These are phyloP conservation scores for Crocuta crocuta DNA, from an alignment of 2,113 vertebrate species.

Conservation along the genomic window DNA sequence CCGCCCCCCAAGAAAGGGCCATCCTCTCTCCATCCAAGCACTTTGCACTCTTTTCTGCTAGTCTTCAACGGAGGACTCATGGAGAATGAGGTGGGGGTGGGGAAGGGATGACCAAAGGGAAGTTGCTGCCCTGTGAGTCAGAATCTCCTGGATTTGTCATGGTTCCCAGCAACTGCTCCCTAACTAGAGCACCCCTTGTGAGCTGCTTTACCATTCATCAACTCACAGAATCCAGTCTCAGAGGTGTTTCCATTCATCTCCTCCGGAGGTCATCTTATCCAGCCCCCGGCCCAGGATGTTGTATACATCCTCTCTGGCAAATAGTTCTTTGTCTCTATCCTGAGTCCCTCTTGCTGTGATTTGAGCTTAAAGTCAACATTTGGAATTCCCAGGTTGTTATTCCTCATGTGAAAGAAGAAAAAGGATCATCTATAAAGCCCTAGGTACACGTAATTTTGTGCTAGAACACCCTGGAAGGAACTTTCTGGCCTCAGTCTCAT, in stretches of 20 bases:
- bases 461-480: not conserved
- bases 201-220: not conserved
- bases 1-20: not conserved
- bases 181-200: slow-evolving; percentile 2
- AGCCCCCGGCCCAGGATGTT: not conserved
- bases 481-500: not conserved
- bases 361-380: slow-evolving; percentile 9
- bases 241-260: not conserved
- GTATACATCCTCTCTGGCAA: not conserved
- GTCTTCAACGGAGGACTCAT: not conserved
- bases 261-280: not conserved
- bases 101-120: slow-evolving; percentile 57
- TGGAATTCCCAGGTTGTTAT: not conserved
- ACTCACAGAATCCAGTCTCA: not conserved
- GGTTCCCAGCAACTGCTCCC: slow-evolving; percentile 70
- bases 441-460: not conserved
- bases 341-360: slow-evolving; percentile 17
- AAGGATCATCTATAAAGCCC: not conserved
- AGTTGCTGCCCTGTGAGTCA: slow-evolving; percentile 79
- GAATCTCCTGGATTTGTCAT: slow-evolving; percentile 67
- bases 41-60: not conserved
- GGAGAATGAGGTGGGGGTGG: not conserved
- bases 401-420: not conserved
- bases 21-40: not conserved
- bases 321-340: slow-evolving; percentile 40